Percentiles rank a stretch among this genome's conserved stretches.
Conservation (phyloP, 2,797 vertebrate species). For the Sarcophilus harrisii region DNA sequence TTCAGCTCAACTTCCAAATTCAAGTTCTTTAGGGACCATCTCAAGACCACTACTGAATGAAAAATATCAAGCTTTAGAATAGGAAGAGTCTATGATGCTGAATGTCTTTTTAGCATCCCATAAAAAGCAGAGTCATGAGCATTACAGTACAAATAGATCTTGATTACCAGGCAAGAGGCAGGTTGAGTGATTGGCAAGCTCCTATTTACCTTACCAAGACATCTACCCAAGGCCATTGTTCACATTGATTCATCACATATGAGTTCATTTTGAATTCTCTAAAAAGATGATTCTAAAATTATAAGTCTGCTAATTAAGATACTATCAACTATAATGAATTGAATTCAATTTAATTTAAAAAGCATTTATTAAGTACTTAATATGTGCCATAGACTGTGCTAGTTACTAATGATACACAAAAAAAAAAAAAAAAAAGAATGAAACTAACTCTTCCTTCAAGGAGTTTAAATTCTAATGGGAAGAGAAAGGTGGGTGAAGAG, state of each 20-base stretch:
- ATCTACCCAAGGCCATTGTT: constrained; percentile 24
- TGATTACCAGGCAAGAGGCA: not conserved
- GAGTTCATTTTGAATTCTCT: not conserved
- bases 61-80: constrained; percentile 25
- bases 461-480: not conserved
- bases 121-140: constrained; percentile 2
- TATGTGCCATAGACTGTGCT: not conserved
- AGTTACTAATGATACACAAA: not conserved
- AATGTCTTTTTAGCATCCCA: not conserved
- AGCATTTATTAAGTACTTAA: not conserved
- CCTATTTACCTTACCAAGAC: not conserved
- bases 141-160: not conserved
- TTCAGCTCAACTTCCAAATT: constrained; percentile 20
- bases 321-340: not conserved
- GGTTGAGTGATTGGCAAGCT: not conserved
- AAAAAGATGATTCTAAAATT: not conserved
- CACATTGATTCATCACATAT: not conserved
- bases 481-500: not conserved
- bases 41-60: not conserved
- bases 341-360: not conserved
- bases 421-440: not conserved
- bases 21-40: constrained; percentile 25
- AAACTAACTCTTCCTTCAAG: not conserved
- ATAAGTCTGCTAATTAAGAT: not conserved
- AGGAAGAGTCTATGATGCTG: constrained; percentile 7